Conservation (phyloP, 2,888 invertebrate species). For the Biston stratarius region DNA sequence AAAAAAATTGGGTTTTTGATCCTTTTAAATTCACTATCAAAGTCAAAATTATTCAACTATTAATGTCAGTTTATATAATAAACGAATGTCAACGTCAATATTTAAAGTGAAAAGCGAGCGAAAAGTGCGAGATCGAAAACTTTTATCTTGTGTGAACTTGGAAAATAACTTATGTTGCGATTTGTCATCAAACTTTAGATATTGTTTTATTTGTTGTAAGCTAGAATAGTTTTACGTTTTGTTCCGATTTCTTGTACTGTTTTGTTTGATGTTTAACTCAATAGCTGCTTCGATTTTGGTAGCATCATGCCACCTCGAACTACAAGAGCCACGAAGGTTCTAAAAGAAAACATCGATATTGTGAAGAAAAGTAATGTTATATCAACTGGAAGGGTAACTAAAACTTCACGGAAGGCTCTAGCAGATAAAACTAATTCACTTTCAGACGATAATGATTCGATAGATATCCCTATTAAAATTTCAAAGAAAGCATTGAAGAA, state of each 20-base stretch:
- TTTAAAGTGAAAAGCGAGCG: constrained; percentile 61
- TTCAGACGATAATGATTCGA: constrained; percentile 72
- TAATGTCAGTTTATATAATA: constrained; percentile 30
- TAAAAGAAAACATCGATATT: constrained; percentile 67
- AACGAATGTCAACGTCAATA: background rate
- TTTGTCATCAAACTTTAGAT: background rate
- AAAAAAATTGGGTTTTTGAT: too few relatives aligned
- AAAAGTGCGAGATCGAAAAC: constrained; percentile 47
- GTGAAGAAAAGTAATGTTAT: constrained; percentile 53
- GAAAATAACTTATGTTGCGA: background rate
- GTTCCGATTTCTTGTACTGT: background rate
- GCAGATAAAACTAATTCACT: constrained; percentile 79
- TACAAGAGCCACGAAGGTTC: constrained; percentile 59
- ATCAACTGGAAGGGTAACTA: constrained; percentile 48
- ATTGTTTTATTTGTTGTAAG: background rate
- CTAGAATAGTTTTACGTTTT: background rate
- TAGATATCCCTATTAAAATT: constrained; percentile 35
- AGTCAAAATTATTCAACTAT: constrained; percentile 10
- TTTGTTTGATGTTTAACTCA: constrained; percentile 10
- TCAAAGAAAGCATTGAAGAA: constrained; percentile 43
- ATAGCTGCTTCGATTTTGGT: constrained; percentile 33
- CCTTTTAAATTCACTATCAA: too few relatives aligned
- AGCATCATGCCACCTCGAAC: constrained; percentile 76
- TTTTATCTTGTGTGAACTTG: background rate
- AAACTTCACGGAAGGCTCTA: constrained; percentile 64